Conservation (phyloP, 2,888 invertebrate genomes). For the Zhuqinia jingwanae region DNA sequence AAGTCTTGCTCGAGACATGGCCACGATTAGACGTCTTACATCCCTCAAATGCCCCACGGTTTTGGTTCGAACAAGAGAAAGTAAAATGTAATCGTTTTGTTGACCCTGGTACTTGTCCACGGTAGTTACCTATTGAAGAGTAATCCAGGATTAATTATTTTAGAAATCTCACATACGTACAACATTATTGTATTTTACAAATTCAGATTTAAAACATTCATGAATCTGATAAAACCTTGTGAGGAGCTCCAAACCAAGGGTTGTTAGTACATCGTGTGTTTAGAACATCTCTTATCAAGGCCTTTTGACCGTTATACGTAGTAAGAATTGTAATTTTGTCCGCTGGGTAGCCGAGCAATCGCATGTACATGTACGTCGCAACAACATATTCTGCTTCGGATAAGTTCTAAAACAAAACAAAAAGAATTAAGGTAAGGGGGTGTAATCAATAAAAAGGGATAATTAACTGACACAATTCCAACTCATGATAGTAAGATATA, state of each 20-base stretch:
- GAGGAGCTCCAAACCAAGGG: conserved; percentile 95
- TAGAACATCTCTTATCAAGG: conserved; percentile 97
- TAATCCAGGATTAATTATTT: conserved; percentile 7
- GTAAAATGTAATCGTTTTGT: conserved; percentile 98
- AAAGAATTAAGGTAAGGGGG: too few species aligned
- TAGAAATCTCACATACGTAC: too few species aligned
- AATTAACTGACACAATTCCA: neutral
- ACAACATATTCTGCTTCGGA: conserved; percentile 92
- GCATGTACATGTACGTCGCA: conserved; percentile 99
- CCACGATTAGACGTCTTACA: conserved; percentile 97
- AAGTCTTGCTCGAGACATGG: conserved; percentile 97
- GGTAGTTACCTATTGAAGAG: conserved; percentile 87
- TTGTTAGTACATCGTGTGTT: conserved; percentile 96
- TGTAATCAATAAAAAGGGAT: too few species aligned
- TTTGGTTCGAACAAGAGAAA: conserved; percentile 97
- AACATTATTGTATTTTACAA: too few species aligned
- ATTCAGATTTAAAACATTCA: too few species aligned
- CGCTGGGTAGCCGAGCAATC: conserved; percentile 97
- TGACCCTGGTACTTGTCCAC: conserved; percentile 99
- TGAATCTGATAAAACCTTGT: too few species aligned
- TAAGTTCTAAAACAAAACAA: conserved; percentile 82
- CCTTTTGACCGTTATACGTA: conserved; percentile 99
- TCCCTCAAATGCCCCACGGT: conserved; percentile 99
- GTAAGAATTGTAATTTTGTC: conserved; percentile 98
- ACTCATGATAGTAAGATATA: conserved; percentile 4